Conservation (phyloP, 2,113 vertebrate genomes). For the Calonectris borealis region DNA sequence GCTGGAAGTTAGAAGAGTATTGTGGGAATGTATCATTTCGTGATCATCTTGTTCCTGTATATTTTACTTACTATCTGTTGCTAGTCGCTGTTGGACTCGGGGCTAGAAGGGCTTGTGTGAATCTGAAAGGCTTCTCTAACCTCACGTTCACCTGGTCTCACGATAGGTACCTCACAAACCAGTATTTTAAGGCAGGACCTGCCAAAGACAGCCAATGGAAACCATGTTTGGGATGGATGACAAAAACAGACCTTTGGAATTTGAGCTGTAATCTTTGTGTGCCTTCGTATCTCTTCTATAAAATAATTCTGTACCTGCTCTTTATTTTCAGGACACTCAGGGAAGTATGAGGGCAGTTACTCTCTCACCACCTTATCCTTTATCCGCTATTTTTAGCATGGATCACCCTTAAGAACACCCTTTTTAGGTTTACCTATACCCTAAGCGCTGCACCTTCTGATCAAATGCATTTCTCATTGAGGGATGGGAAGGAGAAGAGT, state of each 20-base stretch:
- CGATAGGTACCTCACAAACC: not conserved
- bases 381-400: not conserved
- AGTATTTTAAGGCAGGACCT: too few relatives aligned
- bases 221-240: not conserved
- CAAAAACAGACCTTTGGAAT: not conserved
- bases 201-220: not conserved
- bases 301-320: not conserved
- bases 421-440: not conserved
- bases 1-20: not conserved
- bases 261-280: not conserved
- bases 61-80: not conserved
- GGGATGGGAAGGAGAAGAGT: not conserved
- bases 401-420: not conserved
- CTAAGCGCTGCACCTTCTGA: not conserved
- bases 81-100: not conserved
- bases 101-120: not conserved
- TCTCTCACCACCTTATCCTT: not conserved
- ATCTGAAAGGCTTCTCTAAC: not conserved
- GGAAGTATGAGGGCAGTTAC: not conserved
- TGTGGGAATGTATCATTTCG: not conserved
- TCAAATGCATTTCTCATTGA: not conserved
- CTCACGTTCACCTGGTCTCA: not conserved
- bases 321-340: not conserved
- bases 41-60: not conserved
- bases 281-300: not conserved